Evolutionary conservation across 2,888 invertebrate genomes (phyloP).

Genomic region (Dioctria linearis): DNA sequence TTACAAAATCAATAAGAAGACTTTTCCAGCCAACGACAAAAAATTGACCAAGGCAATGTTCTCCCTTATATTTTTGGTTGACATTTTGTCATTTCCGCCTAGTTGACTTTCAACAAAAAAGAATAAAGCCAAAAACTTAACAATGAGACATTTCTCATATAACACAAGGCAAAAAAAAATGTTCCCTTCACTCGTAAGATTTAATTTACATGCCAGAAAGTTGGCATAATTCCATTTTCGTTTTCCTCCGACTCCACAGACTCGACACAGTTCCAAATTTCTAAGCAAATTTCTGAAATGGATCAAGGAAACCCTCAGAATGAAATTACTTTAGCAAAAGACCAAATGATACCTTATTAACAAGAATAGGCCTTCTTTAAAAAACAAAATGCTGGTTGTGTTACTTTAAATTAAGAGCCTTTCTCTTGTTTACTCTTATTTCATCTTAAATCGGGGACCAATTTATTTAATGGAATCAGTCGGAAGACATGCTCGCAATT

Average conservation of each 20-base stretch:
- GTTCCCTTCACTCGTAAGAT: not conserved
- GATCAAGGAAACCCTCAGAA: conserved; percentile 5
- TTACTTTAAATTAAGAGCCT: conserved; percentile 26
- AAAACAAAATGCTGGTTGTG: not conserved
- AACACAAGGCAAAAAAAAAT: not conserved
- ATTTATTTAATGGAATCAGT: conserved; percentile 29
- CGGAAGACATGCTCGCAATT: not conserved
- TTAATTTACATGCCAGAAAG: conserved; percentile 13
- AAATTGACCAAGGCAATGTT: conserved; percentile 19
- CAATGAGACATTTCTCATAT: conserved; percentile 28
- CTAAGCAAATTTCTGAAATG: conserved; percentile 20
- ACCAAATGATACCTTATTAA: conserved; percentile 34
- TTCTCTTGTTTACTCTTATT: not conserved
- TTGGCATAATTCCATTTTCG: conserved; percentile 28
- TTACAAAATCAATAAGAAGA: not conserved
- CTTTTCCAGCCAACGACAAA: not conserved
- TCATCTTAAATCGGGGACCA: not conserved
- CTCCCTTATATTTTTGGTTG: not conserved
- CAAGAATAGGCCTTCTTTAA: conserved; percentile 25
- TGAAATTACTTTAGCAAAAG: not conserved
- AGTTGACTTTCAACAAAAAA: conserved; percentile 6
- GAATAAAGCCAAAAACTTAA: conserved; percentile 18
- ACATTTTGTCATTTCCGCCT: conserved; percentile 1
- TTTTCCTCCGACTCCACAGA: not conserved
- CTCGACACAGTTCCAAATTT: not conserved